A percentile compares a stretch with the other conserved stretches of the same genome.
Conservation (phyloP, 2,888 invertebrate genomes). For the Luperina testacea region DNA sequence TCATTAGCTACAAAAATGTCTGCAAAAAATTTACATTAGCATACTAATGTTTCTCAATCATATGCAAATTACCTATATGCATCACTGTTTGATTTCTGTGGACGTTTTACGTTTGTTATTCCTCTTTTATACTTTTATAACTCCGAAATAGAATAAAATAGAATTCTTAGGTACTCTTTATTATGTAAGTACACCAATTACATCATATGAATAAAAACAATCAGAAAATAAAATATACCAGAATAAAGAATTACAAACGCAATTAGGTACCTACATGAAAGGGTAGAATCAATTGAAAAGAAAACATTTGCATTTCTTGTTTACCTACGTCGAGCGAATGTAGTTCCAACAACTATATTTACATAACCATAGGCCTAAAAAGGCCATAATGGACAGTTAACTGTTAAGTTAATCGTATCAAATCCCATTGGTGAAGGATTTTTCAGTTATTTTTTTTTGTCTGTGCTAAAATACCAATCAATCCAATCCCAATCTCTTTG, state of each 20-base stretch:
- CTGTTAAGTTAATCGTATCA: too few species aligned
- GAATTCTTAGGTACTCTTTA: not conserved
- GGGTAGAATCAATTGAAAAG: conserved; percentile 9
- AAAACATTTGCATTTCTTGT: conserved; percentile 4
- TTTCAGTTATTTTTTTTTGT: too few species aligned
- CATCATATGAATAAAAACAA: not conserved
- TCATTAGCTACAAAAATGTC: not conserved
- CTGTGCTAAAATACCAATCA: too few species aligned
- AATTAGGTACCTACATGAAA: not conserved
- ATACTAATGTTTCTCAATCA: not conserved
- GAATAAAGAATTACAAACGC: not conserved
- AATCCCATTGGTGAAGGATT: too few species aligned
- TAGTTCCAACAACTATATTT: not conserved
- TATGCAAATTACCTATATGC: not conserved
- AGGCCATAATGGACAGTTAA: too few species aligned
- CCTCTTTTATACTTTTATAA: not conserved
- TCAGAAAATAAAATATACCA: not conserved
- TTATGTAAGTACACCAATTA: too few species aligned
- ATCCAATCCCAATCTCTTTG: too few species aligned
- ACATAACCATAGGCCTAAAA: too few species aligned
- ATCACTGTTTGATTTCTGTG: not conserved
- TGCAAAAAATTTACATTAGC: not conserved
- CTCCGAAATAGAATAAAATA: not conserved
- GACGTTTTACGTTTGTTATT: not conserved
- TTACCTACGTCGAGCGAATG: not conserved